These are phyloP conservation scores for Periparus ater DNA, from an alignment of 2,797 vertebrate species.

Conservation along the genomic window DNA sequence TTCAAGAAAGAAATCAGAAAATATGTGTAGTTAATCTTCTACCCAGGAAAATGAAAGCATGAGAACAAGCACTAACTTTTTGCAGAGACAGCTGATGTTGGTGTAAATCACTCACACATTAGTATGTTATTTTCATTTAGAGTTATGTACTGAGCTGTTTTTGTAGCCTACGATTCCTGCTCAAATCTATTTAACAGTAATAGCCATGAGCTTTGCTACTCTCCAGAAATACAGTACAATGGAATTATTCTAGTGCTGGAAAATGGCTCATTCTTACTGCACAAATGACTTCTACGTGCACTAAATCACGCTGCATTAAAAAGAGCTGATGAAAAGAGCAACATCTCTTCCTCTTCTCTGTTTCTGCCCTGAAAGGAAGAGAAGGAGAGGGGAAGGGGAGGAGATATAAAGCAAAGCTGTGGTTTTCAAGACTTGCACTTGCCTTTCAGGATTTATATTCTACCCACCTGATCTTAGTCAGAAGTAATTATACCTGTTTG, in stretches of 20 bases:
- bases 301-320: slow-evolving; percentile 32
- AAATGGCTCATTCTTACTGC: slow-evolving; percentile 12
- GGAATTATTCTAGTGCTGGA: slow-evolving; percentile 35
- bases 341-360: not conserved
- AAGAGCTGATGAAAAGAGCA: slow-evolving; percentile 29
- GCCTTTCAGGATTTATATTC: not conserved
- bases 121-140: slow-evolving; percentile 33
- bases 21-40: slow-evolving; percentile 34
- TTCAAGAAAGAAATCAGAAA: slow-evolving; percentile 57
- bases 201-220: not conserved
- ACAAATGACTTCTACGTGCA: slow-evolving; percentile 31
- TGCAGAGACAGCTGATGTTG: slow-evolving; percentile 25
- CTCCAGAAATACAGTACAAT: slow-evolving; percentile 5
- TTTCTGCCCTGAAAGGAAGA: not conserved
- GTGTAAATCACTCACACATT: slow-evolving; percentile 30
- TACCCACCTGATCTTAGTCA: not conserved
- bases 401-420: not conserved
- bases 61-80: slow-evolving; percentile 36
- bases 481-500: not conserved
- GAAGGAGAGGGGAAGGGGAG: not conserved
- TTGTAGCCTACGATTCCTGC: not conserved
- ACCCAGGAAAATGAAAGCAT: slow-evolving; percentile 52
- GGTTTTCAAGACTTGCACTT: not conserved
- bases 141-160: slow-evolving; percentile 14
- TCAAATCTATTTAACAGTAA: slow-evolving; percentile 50